Evolutionary conservation across 1,140 invertebrate genomes (phyloP), one percentile per base, ranked within the genome.

Genomic region (Cephus cinctus): DNA sequence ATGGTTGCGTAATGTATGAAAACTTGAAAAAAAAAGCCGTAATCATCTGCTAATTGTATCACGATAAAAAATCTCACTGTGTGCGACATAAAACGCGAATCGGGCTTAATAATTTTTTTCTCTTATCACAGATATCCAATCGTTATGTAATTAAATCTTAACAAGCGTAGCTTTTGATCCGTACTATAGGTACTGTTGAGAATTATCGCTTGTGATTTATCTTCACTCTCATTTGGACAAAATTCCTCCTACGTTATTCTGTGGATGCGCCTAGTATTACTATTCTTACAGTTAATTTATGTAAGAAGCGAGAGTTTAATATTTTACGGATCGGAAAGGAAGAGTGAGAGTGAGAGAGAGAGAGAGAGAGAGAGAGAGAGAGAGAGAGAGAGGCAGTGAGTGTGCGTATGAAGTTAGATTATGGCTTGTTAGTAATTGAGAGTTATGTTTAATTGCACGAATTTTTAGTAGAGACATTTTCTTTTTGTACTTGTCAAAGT

Each of bases 241-340:
- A 6, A 6, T 54, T 54, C 56, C 61, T 65, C 43, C 53, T 68
- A 59, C 65, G 61, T 66, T 71, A 50, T 63, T 64, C 56, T 66
- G 53, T 51, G 53, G 53, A 50, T 57, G 54, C 57, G 49, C 47
- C 43, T 73, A 71, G 67, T 71, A 71, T 71, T 71, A 71, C 65
- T 73, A 63, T 56, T 61, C 54, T 58, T 65, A 65, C 43, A 58
- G 56, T 39, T 57, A 48, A 54, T 58, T 67, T 65, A 52, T 52
- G 40, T 56, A 57, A 56, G 40, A 55, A 54, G 49, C 40, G 52
- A 45, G 35, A 46, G 41, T 21, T 23, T 12, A 27, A 27, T 27
- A 27, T n/a, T 27, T 27, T 27, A 27, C 6, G 25, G 25, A 8
- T 27, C 25, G 25, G 6, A 27, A 27, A 43, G 2, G 14, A 22